Base-by-base conservation (phyloP, 1,140 invertebrate species). In the Drosophila lacertosa region DNA sequence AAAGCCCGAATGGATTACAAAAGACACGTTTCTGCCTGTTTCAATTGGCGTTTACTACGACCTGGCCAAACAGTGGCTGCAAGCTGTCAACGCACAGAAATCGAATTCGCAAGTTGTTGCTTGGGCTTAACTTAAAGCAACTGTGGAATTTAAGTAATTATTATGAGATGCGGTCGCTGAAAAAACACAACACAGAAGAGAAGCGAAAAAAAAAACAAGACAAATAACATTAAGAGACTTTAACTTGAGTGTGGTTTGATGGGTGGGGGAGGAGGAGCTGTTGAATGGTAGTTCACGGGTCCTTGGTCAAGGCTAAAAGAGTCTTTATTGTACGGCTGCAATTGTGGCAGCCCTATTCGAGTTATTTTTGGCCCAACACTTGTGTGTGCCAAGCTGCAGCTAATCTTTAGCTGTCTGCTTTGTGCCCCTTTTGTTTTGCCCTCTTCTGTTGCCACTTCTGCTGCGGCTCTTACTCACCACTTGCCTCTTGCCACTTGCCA, bases 321-420 rank as follows among this genome's bases (percentile, higher is more conserved):
- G 77, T 67, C 68, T 77, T 84, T 74, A 86, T 86, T 77, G 72
- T 86, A 57, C 57, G 47, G 63, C 81, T 84, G 80, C 80, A 84
- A 80, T 84, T 86, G 81, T 64, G 42, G 63, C 51, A 72, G 74
- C 65, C 73, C n/a, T n/a, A 77, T 86, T 58, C 73, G 53, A 70
- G 80, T 59, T 84, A 84, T 84, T 84, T 84, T 84, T 84, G 76
- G 80, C 60, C 71, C 76, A 69, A 39, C 55, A 71, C 77, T 80
- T 79, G 71, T 42, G 40, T 50, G 60, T 65, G 69, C 37, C 67
- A 57, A 64, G 74, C 70, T 74, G 81, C 80, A 74, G 80, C 77
- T 84, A 84, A 84, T 86, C 80, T 86, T 66, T 62, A 64, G 73
- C 67, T 86, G 80, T 84, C 80, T 84, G 80, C 80, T 73, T 62